Conservation (phyloP, 2,888 invertebrate genomes). For the Eubasilissa splendida region DNA sequence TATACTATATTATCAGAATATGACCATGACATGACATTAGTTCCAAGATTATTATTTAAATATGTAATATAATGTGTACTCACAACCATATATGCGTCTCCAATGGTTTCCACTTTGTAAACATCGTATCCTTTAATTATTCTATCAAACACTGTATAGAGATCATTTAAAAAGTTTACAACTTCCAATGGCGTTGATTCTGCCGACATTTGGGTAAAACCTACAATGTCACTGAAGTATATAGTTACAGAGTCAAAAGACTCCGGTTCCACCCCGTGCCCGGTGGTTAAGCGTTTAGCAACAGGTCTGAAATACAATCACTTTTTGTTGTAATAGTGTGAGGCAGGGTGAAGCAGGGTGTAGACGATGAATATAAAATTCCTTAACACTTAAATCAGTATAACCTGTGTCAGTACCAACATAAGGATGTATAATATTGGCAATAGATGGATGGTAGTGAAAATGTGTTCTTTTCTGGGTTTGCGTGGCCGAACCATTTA, state of each 20-base stretch:
- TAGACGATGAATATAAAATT: not conserved
- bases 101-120: slow-evolving; percentile 97
- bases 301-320: slow-evolving; percentile 78
- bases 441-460: no score
- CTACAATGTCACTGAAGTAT: slow-evolving; percentile 98
- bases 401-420: no score
- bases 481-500: no score
- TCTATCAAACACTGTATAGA: slow-evolving; percentile 97
- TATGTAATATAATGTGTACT: slow-evolving; percentile 60
- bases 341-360: not conserved
- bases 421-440: no score
- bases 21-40: no score
- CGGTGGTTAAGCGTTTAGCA: slow-evolving; percentile 88
- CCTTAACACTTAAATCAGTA: no score
- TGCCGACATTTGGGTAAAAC: slow-evolving; percentile 96
- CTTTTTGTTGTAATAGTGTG: no score
- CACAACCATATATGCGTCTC: slow-evolving; percentile 82
- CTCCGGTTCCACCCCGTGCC: slow-evolving; percentile 93
- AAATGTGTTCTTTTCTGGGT: no score
- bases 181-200: slow-evolving; percentile 95
- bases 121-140: slow-evolving; percentile 98
- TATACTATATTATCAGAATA: no score
- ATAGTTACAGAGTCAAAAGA: slow-evolving; percentile 95
- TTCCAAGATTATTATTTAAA: no score
- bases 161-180: slow-evolving; percentile 96